Evolutionary conservation across 2,888 invertebrate genomes (phyloP).

Genomic region (Noctua janthe): DNA sequence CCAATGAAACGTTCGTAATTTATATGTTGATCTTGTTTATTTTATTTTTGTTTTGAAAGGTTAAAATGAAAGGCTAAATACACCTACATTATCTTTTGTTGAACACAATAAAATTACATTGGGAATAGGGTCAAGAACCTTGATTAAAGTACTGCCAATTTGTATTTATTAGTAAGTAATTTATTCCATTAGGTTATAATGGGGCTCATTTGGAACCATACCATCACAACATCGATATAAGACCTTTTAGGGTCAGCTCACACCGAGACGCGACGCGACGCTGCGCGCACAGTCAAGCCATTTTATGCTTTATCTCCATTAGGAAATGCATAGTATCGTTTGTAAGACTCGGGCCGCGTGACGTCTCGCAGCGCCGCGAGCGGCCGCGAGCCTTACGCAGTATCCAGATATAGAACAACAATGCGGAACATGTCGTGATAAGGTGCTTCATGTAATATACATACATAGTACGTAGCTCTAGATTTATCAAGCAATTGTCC

Average conservation of each 20-base stretch:
- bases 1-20: too few relatives aligned
- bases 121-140: background rate
- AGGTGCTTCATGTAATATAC: background rate
- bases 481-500: too few relatives aligned
- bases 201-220: background rate
- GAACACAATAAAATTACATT: background rate
- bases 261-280: too few relatives aligned
- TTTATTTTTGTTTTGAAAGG: slow-evolving; percentile 1
- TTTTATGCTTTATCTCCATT: too few relatives aligned
- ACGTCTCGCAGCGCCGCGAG: too few relatives aligned
- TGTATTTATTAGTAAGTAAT: background rate
- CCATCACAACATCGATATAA: background rate
- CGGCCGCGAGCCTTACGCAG: background rate
- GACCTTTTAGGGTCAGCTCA: background rate
- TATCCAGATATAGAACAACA: background rate
- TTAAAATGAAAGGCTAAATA: background rate
- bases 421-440: background rate
- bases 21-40: background rate
- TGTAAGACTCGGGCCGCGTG: too few relatives aligned
- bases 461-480: too few relatives aligned
- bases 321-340: too few relatives aligned
- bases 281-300: too few relatives aligned
- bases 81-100: background rate
- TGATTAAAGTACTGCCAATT: background rate
- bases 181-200: background rate